A percentile compares a stretch with the other conserved stretches of the same genome.
These are phyloP conservation scores for Arizona elegans DNA, from an alignment of 2,113 vertebrate genomes.

Conservation along the genomic window DNA sequence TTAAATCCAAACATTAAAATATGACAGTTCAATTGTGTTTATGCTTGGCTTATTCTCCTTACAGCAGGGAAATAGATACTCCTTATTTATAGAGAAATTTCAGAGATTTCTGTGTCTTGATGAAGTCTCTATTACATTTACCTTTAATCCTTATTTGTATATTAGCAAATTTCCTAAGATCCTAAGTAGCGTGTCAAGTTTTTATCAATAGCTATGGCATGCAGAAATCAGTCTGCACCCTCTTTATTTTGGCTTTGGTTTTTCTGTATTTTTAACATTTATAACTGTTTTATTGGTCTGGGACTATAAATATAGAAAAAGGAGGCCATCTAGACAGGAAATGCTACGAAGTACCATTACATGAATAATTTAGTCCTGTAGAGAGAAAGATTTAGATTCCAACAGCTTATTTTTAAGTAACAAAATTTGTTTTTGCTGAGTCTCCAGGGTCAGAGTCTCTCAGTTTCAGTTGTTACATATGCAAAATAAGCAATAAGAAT, in stretches of 20 bases:
- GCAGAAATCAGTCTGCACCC: not conserved
- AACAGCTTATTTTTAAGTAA: not conserved
- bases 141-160: not conserved
- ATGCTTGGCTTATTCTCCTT: not conserved
- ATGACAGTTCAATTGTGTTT: not conserved
- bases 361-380: not conserved
- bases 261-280: not conserved
- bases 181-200: not conserved
- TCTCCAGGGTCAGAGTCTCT: not conserved
- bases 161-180: not conserved
- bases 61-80: not conserved
- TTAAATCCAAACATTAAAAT: not conserved
- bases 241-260: not conserved
- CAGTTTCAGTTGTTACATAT: not conserved
- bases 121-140: not conserved
- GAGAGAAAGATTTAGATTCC: not conserved
- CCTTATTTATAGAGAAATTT: not conserved
- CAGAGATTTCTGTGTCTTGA: not conserved
- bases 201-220: not conserved
- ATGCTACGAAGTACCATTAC: not conserved
- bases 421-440: not conserved
- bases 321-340: not conserved
- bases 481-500: not conserved
- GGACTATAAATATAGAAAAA: not conserved
- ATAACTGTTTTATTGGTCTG: not conserved